phyloP scores from a whole-genome alignment of 2,888 invertebrate genomes.

The Cantharis rustica region DNA sequence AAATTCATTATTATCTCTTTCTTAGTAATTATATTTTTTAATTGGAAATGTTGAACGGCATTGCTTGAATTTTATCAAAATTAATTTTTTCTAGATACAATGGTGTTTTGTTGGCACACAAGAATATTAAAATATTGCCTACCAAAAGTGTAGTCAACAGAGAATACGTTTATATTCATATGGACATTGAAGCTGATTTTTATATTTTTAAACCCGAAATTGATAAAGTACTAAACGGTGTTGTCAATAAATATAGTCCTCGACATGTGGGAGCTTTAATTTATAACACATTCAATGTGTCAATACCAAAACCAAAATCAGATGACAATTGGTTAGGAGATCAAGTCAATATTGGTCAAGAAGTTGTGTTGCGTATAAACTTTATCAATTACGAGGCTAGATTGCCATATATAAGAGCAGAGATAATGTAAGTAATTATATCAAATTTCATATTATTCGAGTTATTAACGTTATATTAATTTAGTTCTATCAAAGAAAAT shows the following conservation, averaged over 20 bases:
- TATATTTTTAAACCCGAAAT: conserved; percentile 69
- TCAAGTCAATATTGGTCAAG: conserved; percentile 62
- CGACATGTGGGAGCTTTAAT: conserved; percentile 72
- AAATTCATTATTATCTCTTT: too few species aligned
- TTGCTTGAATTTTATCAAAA: neutral
- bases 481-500: conserved; percentile 17
- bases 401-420: conserved; percentile 68
- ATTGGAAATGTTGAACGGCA: neutral
- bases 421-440: conserved; percentile 54
- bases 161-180: conserved; percentile 67
- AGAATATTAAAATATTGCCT: conserved; percentile 65
- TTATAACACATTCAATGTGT: conserved; percentile 73
- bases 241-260: conserved; percentile 69
- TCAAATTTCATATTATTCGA: neutral
- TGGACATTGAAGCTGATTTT: conserved; percentile 72
- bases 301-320: conserved; percentile 62
- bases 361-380: conserved; percentile 64
- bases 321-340: conserved; percentile 62
- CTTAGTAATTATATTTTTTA: too few species aligned
- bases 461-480: conserved; percentile 3
- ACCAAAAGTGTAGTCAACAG: conserved; percentile 64
- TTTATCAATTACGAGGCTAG: conserved; percentile 63
- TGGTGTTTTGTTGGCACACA: conserved; percentile 71
- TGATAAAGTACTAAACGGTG: conserved; percentile 65
- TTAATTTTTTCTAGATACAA: conserved; percentile 59